A percentile compares a stretch with the other conserved stretches of the same genome.
These are phyloP conservation scores for Charina bottae DNA, from an alignment of 2,113 vertebrate species.

Conservation along the genomic window DNA sequence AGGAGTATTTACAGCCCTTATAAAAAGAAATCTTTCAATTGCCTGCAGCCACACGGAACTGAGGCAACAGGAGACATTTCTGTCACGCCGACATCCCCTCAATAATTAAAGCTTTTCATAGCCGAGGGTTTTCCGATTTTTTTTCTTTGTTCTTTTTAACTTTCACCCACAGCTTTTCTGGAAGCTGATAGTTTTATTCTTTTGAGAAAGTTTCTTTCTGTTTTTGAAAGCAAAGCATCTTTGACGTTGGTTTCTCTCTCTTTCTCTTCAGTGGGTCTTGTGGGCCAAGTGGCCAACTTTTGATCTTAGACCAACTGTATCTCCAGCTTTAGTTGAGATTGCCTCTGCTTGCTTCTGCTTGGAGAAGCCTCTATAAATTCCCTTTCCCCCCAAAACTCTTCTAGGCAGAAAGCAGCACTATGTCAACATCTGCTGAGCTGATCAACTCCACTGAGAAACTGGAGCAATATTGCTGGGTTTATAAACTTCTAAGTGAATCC, in stretches of 20 bases:
- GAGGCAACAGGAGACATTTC: constrained; percentile 15
- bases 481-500: constrained; percentile 23
- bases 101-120: background rate
- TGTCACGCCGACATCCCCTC: background rate
- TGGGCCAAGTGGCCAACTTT: background rate
- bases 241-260: background rate
- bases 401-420: constrained; percentile 5
- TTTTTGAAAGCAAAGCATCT: background rate
- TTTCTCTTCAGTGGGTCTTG: background rate
- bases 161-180: constrained; percentile 8
- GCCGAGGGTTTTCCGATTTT: constrained; percentile 9
- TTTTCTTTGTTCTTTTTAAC: constrained; percentile 1
- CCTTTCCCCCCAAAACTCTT: constrained; percentile 13
- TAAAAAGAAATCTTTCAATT: constrained; percentile 43
- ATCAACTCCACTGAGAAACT: constrained; percentile 32
- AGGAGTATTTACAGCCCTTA: constrained; percentile 35
- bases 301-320: constrained; percentile 12
- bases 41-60: constrained; percentile 6
- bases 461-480: constrained; percentile 36
- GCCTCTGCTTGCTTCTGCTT: constrained; percentile 25
- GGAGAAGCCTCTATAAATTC: constrained; percentile 11
- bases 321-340: background rate
- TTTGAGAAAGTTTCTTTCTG: rapidly evolving
- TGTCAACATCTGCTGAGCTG: constrained; percentile 15
- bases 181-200: background rate